Percentiles rank a stretch among this genome's conserved stretches.
Conservation (phyloP, 1,140 invertebrate genomes). For the Chrysoperla carnea region DNA sequence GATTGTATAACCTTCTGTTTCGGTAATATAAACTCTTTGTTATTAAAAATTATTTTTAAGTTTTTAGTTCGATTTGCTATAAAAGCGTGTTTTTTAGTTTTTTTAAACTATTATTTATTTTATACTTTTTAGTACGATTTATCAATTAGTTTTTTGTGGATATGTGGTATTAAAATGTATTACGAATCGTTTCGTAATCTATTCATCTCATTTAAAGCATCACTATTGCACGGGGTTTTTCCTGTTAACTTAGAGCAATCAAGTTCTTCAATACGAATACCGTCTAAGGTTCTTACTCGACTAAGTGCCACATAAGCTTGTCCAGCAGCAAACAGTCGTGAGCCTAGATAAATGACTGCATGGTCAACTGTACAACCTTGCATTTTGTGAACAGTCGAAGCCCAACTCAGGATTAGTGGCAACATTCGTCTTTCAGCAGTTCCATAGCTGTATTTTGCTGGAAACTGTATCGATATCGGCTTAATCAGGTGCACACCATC, state of each 20-base stretch:
- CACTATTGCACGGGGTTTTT: not conserved
- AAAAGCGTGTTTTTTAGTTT: no score
- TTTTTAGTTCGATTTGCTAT: no score
- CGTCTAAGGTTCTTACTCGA: conserved; percentile 12
- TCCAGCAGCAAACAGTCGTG: conserved; percentile 11
- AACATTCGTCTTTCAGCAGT: conserved; percentile 16
- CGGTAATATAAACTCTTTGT: no score
- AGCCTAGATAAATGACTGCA: conserved; percentile 18
- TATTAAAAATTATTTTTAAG: no score
- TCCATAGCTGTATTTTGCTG: no score
- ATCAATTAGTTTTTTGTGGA: no score
- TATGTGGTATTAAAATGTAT: no score
- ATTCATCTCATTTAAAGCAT: not conserved
- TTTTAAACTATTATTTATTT: no score
- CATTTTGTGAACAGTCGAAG: conserved; percentile 19
- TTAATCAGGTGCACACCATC: no score
- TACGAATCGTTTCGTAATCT: no score
- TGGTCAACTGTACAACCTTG: conserved; percentile 18
- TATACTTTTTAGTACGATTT: no score
- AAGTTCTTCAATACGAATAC: conserved; percentile 9
- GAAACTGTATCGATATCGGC: not conserved
- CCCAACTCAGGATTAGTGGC: conserved; percentile 19
- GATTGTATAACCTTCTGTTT: no score
- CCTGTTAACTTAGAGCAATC: conserved; percentile 9
- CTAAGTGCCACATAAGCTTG: conserved; percentile 15